Evolutionary conservation across 2,113 vertebrate species (phyloP).

Genomic region (Galbula dea): DNA sequence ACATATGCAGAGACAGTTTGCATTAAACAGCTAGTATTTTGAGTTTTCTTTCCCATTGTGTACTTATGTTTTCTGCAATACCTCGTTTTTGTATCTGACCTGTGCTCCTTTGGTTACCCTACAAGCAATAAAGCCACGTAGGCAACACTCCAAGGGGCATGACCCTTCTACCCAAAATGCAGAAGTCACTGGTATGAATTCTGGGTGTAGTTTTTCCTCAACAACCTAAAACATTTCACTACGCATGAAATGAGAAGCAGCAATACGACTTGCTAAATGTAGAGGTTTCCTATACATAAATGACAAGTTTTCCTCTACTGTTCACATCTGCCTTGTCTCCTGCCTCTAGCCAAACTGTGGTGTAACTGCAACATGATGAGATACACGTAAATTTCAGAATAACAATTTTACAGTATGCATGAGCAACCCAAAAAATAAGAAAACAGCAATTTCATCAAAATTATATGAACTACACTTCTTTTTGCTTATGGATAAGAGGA

Average conservation of each 20-base stretch:
- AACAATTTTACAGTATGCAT: background rate
- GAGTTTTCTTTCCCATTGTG: background rate
- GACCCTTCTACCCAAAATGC: background rate
- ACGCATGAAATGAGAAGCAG: background rate
- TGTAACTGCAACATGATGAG: background rate
- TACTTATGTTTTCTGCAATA: background rate
- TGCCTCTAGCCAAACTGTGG: background rate
- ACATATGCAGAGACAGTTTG: background rate
- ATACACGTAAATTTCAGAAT: background rate
- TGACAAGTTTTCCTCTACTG: background rate
- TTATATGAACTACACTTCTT: background rate
- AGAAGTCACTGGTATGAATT: background rate
- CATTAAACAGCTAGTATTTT: background rate
- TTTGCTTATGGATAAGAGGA: background rate
- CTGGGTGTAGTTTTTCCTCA: background rate
- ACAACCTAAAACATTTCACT: background rate
- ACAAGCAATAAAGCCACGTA: fast-evolving
- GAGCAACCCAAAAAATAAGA: background rate
- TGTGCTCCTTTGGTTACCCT: background rate
- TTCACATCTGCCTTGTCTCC: background rate
- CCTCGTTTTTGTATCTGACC: background rate
- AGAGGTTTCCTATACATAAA: background rate
- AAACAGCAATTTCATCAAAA: background rate
- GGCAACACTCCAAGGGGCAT: background rate
- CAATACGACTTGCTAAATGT: fast-evolving